These are phyloP conservation scores for Musca vetustissima DNA, from an alignment of 1,140 invertebrate species.

Conservation along the genomic window DNA sequence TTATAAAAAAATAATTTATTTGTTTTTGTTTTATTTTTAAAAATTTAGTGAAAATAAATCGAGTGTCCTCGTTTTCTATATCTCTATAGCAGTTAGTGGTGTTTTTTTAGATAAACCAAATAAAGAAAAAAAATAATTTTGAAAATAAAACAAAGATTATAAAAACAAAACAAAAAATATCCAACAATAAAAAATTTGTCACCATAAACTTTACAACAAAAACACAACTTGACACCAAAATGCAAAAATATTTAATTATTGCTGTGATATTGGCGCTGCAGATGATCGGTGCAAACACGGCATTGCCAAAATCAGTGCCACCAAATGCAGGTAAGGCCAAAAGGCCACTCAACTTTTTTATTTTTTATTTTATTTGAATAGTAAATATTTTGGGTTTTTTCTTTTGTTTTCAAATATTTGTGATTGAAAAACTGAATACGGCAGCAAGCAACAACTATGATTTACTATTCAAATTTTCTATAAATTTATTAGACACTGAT, in stretches of 20 bases:
- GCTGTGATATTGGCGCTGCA: constrained; percentile 51
- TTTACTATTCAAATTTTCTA: too few species aligned
- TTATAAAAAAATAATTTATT: not conserved
- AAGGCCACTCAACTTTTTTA: not conserved
- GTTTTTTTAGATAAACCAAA: not conserved
- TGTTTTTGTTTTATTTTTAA: constrained; percentile 13
- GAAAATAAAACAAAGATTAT: too few species aligned
- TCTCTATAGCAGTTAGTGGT: too few species aligned
- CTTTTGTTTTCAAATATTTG: too few species aligned
- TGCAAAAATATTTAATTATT: constrained; percentile 50
- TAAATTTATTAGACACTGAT: too few species aligned
- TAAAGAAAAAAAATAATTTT: constrained; percentile 11
- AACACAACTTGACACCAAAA: constrained; percentile 31
- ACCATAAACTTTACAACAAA: not conserved
- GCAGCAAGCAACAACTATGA: too few species aligned
- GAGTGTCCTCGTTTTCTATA: not conserved
- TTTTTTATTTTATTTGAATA: too few species aligned
- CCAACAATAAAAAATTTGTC: not conserved
- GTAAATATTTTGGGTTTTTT: not conserved
- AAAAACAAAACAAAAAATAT: constrained; percentile 1
- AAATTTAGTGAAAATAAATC: constrained; percentile 5
- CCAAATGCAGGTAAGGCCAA: constrained; percentile 23
- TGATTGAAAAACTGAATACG: too few species aligned
- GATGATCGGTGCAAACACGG: constrained; percentile 40
- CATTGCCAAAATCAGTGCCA: constrained; percentile 35